These are phyloP conservation scores for Dendrolimus pini DNA, from an alignment of 2,888 invertebrate genomes.

Conservation along the genomic window DNA sequence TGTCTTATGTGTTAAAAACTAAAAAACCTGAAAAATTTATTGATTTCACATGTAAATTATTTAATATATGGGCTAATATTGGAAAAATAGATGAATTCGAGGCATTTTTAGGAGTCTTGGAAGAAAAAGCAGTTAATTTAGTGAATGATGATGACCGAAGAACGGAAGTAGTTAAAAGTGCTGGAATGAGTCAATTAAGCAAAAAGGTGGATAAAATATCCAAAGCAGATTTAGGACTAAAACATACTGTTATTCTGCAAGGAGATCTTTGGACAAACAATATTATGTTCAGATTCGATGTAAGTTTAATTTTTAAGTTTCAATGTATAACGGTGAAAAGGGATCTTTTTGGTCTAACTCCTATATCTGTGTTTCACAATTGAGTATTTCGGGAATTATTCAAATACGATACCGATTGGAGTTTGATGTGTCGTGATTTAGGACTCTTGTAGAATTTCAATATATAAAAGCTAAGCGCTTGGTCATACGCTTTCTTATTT, in stretches of 20 bases:
- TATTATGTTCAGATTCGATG: conserved; percentile 33
- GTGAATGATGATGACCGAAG: conserved; percentile 1
- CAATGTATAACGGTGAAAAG: neutral
- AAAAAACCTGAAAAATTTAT: conserved; percentile 28
- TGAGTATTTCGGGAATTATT: no score
- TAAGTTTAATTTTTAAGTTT: conserved; percentile 10
- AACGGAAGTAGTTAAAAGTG: conserved; percentile 1
- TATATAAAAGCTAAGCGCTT: no score
- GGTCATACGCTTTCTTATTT: no score
- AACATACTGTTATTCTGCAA: conserved; percentile 31
- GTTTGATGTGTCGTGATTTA: no score
- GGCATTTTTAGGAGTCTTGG: conserved; percentile 1
- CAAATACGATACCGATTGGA: no score
- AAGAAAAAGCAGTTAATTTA: neutral
- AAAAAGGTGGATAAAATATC: neutral
- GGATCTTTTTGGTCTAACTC: no score
- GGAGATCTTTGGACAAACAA: conserved; percentile 48
- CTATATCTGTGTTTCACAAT: no score
- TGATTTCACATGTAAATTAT: conserved; percentile 14
- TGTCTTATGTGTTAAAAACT: conserved; percentile 35
- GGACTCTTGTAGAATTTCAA: no score
- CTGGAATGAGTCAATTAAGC: neutral
- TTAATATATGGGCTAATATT: conserved; percentile 14
- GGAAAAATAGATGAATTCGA: neutral
- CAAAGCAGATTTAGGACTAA: conserved; percentile 14